Conservation (phyloP, 2,888 invertebrate genomes). For the Trichopoda pennipes region DNA sequence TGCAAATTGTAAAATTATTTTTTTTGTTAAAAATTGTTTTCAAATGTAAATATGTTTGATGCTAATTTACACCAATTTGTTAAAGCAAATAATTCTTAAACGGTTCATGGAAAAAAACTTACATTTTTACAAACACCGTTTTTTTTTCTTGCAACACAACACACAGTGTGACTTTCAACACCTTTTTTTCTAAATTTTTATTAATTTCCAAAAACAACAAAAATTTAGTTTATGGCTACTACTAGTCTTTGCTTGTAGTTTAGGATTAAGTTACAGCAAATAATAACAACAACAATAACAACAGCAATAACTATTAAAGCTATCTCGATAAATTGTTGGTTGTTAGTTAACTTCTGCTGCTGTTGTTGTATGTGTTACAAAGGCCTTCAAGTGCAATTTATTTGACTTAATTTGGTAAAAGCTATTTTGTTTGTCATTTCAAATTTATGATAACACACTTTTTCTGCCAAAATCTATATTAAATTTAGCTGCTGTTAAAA, state of each 20-base stretch:
- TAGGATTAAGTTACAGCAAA: no score
- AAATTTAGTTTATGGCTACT: conserved; percentile 31
- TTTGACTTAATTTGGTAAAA: conserved; percentile 68
- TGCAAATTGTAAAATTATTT: no score
- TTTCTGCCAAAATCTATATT: conserved; percentile 19
- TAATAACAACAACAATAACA: no score
- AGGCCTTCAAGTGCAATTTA: conserved; percentile 67
- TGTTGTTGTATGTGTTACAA: conserved; percentile 27
- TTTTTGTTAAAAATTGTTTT: no score
- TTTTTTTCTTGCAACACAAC: background rate
- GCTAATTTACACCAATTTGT: no score
- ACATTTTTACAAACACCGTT: no score
- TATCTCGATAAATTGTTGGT: background rate
- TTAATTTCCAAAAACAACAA: background rate
- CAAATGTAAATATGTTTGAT: no score
- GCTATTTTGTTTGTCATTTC: conserved; percentile 67
- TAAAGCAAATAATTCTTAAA: no score
- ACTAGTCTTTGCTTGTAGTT: conserved; percentile 26
- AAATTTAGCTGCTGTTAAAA: conserved; percentile 37
- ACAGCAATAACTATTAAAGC: background rate
- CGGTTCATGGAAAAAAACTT: no score
- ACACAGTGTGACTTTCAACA: conserved; percentile 8
- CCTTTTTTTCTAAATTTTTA: conserved; percentile 12
- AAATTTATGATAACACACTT: conserved; percentile 66
- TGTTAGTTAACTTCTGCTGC: background rate